These are phyloP conservation scores for Oophaga sylvatica DNA, from an alignment of 2,797 vertebrate species.

Conservation along the genomic window DNA sequence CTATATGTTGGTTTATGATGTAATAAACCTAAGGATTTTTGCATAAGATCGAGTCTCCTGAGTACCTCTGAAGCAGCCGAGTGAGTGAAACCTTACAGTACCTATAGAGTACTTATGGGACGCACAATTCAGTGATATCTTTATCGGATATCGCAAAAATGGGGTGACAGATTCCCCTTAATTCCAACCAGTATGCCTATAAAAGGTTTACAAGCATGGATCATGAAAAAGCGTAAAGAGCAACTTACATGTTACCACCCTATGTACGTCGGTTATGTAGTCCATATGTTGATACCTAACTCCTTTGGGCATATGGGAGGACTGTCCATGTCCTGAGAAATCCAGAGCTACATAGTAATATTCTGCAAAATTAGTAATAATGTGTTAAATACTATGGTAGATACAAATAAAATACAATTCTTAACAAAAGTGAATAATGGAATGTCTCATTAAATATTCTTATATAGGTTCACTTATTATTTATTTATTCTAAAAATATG, in stretches of 20 bases:
- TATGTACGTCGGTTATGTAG: slow-evolving; percentile 80
- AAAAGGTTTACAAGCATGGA: neutral
- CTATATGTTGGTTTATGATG: too few relatives aligned
- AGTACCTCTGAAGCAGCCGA: too few relatives aligned
- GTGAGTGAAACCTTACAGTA: too few relatives aligned
- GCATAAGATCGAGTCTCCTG: too few relatives aligned
- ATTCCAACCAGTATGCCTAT: neutral
- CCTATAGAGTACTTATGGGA: too few relatives aligned
- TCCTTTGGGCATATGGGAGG: slow-evolving; percentile 83
- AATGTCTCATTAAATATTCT: neutral
- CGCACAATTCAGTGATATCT: too few relatives aligned
- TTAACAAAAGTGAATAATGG: neutral
- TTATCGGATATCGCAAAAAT: too few relatives aligned
- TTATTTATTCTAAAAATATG: too few relatives aligned
- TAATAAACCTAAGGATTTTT: too few relatives aligned
- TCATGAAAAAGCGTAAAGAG: neutral
- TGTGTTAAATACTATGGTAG: neutral
- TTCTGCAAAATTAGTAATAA: slow-evolving; percentile 69
- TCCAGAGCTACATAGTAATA: slow-evolving; percentile 85
- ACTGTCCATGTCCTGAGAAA: slow-evolving; percentile 86
- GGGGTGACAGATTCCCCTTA: too few relatives aligned
- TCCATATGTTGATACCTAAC: slow-evolving; percentile 75
- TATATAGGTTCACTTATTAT: too few relatives aligned
- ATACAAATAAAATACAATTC: neutral
- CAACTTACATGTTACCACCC: slow-evolving; percentile 78